phyloP scores from a whole-genome alignment of 2,888 invertebrate genomes.

The Drosophila basisetae region DNA sequence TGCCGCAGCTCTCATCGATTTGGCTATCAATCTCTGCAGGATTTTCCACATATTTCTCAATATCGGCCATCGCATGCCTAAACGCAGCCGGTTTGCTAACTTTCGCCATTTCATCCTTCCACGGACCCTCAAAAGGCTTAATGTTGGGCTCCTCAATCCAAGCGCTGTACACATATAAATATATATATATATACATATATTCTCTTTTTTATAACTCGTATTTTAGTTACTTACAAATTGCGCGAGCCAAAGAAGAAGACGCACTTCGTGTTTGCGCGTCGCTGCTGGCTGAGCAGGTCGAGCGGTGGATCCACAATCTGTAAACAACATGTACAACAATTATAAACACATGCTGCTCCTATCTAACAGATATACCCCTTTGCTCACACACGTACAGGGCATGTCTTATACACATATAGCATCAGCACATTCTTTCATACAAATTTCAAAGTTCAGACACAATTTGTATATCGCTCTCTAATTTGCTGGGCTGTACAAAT shows the following conservation, averaged over 20 bases:
- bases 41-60: slow-evolving; percentile 91
- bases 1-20: slow-evolving; percentile 77
- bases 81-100: slow-evolving; percentile 91
- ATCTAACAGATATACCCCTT: background rate
- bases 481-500: slow-evolving; percentile 27
- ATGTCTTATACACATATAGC: background rate
- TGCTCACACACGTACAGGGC: background rate
- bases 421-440: background rate
- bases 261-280: slow-evolving; percentile 92
- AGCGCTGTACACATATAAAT: slow-evolving; percentile 87
- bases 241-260: slow-evolving; percentile 98
- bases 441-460: slow-evolving; percentile 37
- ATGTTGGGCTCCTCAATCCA: slow-evolving; percentile 95
- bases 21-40: slow-evolving; percentile 86
- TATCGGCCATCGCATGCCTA: slow-evolving; percentile 92
- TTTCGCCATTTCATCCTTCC: slow-evolving; percentile 91
- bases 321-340: slow-evolving; percentile 33
- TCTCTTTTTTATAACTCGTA: background rate
- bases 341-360: background rate
- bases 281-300: slow-evolving; percentile 90
- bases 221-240: slow-evolving; percentile 92
- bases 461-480: background rate
- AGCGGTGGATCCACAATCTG: slow-evolving; percentile 93
- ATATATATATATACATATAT: background rate
- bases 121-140: slow-evolving; percentile 91